phyloP scores from a whole-genome alignment of 2,113 vertebrate genomes.

The Willisornis vidua region DNA sequence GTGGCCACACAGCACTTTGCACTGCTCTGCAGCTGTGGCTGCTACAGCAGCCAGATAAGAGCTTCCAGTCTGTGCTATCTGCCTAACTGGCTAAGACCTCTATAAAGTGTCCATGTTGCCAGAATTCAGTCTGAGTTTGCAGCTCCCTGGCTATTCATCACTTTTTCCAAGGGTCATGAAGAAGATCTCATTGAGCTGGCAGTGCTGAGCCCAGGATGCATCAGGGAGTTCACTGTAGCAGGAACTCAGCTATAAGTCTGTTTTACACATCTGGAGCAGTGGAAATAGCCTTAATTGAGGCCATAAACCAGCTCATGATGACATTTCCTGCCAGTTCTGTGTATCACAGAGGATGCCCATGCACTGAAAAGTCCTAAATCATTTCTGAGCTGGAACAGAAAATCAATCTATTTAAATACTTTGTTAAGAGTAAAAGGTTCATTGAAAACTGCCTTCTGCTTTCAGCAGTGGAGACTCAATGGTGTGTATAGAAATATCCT shows the following conservation, averaged over 20 bases:
- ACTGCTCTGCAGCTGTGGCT: neutral
- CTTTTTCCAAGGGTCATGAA: slow-evolving; percentile 44
- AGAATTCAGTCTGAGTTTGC: neutral
- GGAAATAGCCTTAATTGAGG: slow-evolving; percentile 44
- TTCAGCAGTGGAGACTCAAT: neutral
- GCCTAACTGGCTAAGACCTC: neutral
- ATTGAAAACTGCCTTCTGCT: neutral
- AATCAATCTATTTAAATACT: slow-evolving; percentile 33
- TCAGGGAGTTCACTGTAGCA: neutral
- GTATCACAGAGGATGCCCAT: neutral
- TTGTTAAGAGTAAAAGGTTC: slow-evolving; percentile 32
- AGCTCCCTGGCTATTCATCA: slow-evolving; percentile 11
- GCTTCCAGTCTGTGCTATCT: neutral
- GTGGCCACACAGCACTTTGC: neutral
- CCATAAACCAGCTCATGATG: slow-evolving; percentile 49
- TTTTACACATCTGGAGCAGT: slow-evolving; percentile 51
- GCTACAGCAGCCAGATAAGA: neutral
- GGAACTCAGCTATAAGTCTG: slow-evolving; percentile 41
- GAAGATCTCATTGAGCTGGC: slow-evolving; percentile 11
- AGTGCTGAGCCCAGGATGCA: slow-evolving; percentile 8
- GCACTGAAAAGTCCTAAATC: slow-evolving; percentile 11
- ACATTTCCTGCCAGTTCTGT: slow-evolving; percentile 41
- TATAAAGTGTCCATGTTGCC: neutral
- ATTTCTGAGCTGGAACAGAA: slow-evolving; percentile 25
- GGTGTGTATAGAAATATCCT: neutral